Base-by-base conservation (phyloP, 2,888 invertebrate genomes). In the Galeruca laticollis region DNA sequence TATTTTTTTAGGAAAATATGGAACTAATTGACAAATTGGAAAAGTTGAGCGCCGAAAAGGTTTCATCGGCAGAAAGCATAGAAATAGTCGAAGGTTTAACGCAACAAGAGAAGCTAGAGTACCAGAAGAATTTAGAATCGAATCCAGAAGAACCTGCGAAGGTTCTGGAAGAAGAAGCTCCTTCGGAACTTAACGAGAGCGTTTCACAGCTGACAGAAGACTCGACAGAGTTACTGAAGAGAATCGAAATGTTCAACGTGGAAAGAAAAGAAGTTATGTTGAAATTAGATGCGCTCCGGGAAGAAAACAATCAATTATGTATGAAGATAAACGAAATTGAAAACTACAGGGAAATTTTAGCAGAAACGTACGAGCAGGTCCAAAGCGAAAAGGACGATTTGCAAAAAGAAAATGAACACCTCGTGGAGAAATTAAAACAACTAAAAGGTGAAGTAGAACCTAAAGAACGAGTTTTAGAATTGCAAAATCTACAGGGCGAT, bases 31-130 rank as follows among this genome's bases (percentile, higher is more conserved):
- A 91, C 77, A 92, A 92, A 83, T 84, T 94, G 40, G 91, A 92
- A 76, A 93, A 94, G 82, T 80, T 93, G 5, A 93, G 90, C 79
- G 88, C 89, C 18, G 90, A 90, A 82, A 92, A 92, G 80, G 91
- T 92, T 1, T 92, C 92, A 63, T 92, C 92, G 0, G 92, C 92
- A 3, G 92, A 92, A 84, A 92, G 92, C 59, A 93, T 93, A 62
- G 92, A 92, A 85, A 92, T 92, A 70, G 92, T 92, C 0, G 92
- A 92, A 80, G 87, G 90, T 13, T 85, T 92, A 70, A 91, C 91
- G 18, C 90, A 90, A 71, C 91, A 92, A 84, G 92, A 92, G 82
- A 91, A 91, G 79, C 81, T 91, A 54, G 92, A 92, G 82, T 92
- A 90, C 77, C 90, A 90, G 75, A 90, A 91, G 80, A 84, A 83